phyloP scores from a whole-genome alignment of 2,888 invertebrate genomes.

The Serrognathus titanus region DNA sequence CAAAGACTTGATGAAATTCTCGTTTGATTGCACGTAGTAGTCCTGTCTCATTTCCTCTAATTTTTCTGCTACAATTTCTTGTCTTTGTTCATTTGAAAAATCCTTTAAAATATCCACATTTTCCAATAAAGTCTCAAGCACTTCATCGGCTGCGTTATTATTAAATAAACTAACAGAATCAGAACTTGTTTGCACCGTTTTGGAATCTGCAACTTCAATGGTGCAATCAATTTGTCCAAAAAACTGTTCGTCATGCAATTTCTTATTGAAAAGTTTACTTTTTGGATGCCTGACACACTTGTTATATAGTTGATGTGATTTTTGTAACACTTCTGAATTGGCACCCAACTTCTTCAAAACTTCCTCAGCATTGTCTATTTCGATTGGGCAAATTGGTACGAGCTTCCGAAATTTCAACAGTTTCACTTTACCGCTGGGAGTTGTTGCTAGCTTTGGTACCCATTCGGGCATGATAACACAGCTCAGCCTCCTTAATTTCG shows the following conservation, averaged over 20 bases:
- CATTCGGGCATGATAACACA: slow-evolving; percentile 24
- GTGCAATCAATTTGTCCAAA: slow-evolving; percentile 31
- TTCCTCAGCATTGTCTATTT: slow-evolving; percentile 24
- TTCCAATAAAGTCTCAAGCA: slow-evolving; percentile 9
- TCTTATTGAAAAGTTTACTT: slow-evolving; percentile 40
- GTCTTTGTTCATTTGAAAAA: slow-evolving; percentile 2
- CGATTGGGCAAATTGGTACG: slow-evolving; percentile 31
- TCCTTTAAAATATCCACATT: slow-evolving; percentile 7
- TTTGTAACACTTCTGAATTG: slow-evolving; percentile 22
- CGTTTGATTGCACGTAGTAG: not conserved
- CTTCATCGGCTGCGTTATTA: not conserved
- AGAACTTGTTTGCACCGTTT: not conserved
- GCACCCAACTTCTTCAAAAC: slow-evolving; percentile 29
- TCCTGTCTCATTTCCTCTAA: not conserved
- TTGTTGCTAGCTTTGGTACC: slow-evolving; percentile 36
- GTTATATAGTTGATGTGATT: slow-evolving; percentile 33
- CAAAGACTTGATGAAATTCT: slow-evolving; percentile 5
- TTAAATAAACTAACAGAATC: not conserved
- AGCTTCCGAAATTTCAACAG: slow-evolving; percentile 38
- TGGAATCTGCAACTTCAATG: slow-evolving; percentile 35
- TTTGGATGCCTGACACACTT: slow-evolving; percentile 33
- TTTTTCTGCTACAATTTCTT: not conserved
- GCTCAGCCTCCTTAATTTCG: slow-evolving; percentile 49
- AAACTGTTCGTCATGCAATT: slow-evolving; percentile 33
- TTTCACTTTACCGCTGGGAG: slow-evolving; percentile 33